Percentiles rank a stretch among this genome's conserved stretches.
Evolutionary conservation across 1,140 invertebrate genomes (phyloP).

Genomic region (Onthophagus taurus): DNA sequence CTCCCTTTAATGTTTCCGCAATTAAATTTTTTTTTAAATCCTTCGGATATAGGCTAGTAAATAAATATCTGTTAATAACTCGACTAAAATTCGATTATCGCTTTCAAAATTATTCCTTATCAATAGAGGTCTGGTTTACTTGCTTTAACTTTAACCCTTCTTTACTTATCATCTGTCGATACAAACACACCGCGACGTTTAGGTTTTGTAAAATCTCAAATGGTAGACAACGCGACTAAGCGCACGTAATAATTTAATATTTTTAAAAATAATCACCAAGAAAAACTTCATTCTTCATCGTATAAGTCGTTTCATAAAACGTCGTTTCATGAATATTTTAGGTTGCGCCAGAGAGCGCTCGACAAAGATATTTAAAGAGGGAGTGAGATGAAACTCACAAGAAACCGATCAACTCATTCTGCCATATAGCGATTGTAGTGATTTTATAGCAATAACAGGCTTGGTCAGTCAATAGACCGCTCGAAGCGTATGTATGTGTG

Average conservation of each 20-base stretch:
- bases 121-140: no score
- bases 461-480: slow-evolving; percentile 10
- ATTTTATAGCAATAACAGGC: slow-evolving; percentile 15
- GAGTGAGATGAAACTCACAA: no score
- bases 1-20: no score
- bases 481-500: slow-evolving; percentile 5
- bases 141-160: no score
- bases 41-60: no score
- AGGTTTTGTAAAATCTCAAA: slow-evolving; percentile 11
- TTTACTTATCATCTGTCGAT: no score
- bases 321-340: slow-evolving; percentile 10
- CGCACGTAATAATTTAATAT: slow-evolving; percentile 14
- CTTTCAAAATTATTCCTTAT: no score
- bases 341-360: slow-evolving; percentile 1
- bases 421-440: slow-evolving; percentile 12
- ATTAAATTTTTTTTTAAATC: background rate
- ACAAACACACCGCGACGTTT: slow-evolving; percentile 5
- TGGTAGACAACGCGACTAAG: background rate
- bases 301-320: background rate
- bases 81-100: no score
- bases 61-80: no score
- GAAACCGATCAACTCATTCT: no score
- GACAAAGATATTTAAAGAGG: slow-evolving; percentile 5
- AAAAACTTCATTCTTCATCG: no score
- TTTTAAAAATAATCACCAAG: no score